Conservation (phyloP, 2,888 invertebrate genomes). For the Chymomyza caudatula region DNA sequence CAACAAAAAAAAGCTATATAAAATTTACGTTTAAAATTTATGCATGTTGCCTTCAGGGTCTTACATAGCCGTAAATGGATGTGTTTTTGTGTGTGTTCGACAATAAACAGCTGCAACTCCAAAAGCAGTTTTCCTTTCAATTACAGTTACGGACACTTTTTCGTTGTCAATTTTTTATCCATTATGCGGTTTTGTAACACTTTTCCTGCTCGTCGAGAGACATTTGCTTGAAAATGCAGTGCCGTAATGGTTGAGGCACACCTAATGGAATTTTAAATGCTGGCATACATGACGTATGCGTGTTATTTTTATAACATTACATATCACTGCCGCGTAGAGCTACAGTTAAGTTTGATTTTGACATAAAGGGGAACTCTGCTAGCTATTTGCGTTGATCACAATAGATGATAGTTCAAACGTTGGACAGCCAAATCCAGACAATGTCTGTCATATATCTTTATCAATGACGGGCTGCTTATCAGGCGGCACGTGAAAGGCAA, state of each 20-base stretch:
- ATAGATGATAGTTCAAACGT: background rate
- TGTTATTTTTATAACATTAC: background rate
- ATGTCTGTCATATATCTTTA: background rate
- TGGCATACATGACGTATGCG: background rate
- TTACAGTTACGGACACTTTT: slow-evolving; percentile 31
- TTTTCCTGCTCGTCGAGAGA: background rate
- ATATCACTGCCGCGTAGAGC: background rate
- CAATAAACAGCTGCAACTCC: slow-evolving; percentile 15
- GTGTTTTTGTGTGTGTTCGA: slow-evolving; percentile 8
- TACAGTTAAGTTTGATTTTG: background rate
- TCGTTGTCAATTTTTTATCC: background rate
- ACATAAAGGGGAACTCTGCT: background rate
- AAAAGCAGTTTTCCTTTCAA: background rate
- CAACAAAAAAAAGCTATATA: background rate
- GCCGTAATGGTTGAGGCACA: background rate
- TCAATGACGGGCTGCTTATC: background rate
- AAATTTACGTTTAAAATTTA: slow-evolving; percentile 62
- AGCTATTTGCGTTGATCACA: background rate
- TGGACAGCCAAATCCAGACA: background rate
- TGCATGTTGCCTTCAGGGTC: slow-evolving; percentile 24
- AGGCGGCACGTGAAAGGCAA: background rate
- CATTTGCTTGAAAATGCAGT: background rate
- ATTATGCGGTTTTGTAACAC: background rate
- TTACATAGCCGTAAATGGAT: slow-evolving; percentile 5
- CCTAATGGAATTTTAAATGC: slow-evolving; percentile 32